These are phyloP conservation scores for Columba janthina DNA, from an alignment of 2,113 vertebrate genomes.

Conservation along the genomic window DNA sequence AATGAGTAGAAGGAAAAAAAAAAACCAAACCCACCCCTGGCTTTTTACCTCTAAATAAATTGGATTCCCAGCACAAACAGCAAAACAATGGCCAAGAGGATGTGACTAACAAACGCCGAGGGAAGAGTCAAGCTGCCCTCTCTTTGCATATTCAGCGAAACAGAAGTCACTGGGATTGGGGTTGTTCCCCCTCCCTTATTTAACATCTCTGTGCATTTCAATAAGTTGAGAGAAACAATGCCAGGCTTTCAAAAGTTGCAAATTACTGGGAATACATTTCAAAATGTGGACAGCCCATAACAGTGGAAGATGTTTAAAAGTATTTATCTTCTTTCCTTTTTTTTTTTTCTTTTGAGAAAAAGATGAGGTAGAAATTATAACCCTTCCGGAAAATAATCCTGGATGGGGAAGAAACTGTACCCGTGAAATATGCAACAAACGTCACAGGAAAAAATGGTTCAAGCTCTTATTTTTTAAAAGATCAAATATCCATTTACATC, in stretches of 20 bases:
- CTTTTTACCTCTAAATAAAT: constrained; percentile 58
- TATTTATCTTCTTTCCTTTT: not conserved
- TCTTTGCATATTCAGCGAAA: constrained; percentile 72
- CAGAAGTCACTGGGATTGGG: constrained; percentile 23
- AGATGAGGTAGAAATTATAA: not conserved
- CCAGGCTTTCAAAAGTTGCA: constrained; percentile 52
- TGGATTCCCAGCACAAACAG: constrained; percentile 66
- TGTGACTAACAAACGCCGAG: constrained; percentile 62
- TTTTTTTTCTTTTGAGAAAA: not conserved
- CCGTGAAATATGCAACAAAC: not conserved
- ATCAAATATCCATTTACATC: not conserved
- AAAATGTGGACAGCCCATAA: constrained; percentile 16
- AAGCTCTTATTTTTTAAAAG: not conserved
- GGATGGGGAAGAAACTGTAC: not conserved
- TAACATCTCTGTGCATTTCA: constrained; percentile 69
- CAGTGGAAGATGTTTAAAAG: not conserved
- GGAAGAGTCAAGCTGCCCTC: constrained; percentile 64
- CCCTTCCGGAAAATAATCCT: not conserved
- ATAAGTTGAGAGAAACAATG: constrained; percentile 63
- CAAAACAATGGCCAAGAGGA: constrained; percentile 72
- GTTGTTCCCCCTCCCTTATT: not conserved
- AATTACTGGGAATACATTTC: constrained; percentile 36
- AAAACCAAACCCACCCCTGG: not conserved
- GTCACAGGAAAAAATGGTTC: not conserved
- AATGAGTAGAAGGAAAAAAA: not conserved